phyloP scores from a whole-genome alignment of 2,797 vertebrate species.

The Enteromius argenteus region DNA sequence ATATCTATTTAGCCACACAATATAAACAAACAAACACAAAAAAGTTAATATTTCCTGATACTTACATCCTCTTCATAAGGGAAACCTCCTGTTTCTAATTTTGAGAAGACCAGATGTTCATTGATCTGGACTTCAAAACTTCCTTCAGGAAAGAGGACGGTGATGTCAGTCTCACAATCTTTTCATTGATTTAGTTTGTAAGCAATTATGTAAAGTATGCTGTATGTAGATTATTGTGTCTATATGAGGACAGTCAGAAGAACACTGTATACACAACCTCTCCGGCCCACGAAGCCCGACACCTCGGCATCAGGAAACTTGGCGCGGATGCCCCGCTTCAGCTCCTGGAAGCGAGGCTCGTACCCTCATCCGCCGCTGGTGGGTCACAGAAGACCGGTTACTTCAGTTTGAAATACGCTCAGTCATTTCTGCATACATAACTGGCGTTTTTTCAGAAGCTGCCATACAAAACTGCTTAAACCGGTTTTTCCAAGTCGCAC shows the following conservation, averaged over 20 bases:
- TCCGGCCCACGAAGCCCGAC: slow-evolving; percentile 84
- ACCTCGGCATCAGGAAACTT: slow-evolving; percentile 90
- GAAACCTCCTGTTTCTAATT: slow-evolving; percentile 88
- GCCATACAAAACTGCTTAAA: not conserved
- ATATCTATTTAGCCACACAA: not conserved
- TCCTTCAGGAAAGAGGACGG: slow-evolving; percentile 71
- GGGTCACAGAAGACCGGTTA: not conserved
- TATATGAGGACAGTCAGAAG: not conserved
- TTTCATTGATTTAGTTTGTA: not conserved
- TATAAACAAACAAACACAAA: not conserved
- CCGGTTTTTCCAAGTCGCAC: not conserved
- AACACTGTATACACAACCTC: not conserved
- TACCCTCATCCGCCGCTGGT: slow-evolving; percentile 90
- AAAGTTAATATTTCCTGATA: slow-evolving; percentile 46
- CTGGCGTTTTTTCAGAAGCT: not conserved
- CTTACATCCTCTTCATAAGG: slow-evolving; percentile 93
- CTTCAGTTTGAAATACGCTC: not conserved
- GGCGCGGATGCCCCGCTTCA: slow-evolving; percentile 77
- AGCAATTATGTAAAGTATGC: not conserved
- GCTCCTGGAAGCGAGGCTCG: slow-evolving; percentile 88
- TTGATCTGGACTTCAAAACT: slow-evolving; percentile 93
- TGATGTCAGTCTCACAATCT: not conserved
- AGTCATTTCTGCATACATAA: not conserved
- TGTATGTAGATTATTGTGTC: not conserved
- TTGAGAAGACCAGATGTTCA: slow-evolving; percentile 88